Evolutionary conservation across 1,140 invertebrate species (phyloP).

Genomic region (Venturia canescens): DNA sequence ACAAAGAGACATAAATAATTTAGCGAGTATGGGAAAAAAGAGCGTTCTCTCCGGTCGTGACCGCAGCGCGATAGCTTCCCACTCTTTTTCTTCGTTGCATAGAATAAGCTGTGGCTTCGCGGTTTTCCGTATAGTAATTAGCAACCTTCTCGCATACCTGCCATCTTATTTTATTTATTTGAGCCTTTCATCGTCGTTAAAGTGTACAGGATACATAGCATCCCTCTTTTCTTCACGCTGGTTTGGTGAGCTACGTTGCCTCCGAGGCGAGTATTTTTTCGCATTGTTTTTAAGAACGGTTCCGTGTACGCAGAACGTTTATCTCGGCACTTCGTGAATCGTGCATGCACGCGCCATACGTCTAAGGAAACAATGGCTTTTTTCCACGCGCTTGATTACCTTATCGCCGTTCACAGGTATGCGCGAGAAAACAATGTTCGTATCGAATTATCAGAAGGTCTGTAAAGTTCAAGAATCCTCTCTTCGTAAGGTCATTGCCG

Average conservation of each 20-base stretch:
- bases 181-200: background rate
- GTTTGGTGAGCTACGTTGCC: background rate
- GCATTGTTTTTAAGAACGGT: slow-evolving; percentile 11
- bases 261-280: background rate
- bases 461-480: no score
- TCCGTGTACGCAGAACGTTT: background rate
- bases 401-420: background rate
- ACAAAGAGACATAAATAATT: slow-evolving; percentile 41
- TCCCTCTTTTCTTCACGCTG: background rate
- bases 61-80: background rate
- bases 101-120: background rate
- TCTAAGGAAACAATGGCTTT: slow-evolving; percentile 7
- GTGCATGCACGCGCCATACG: slow-evolving; percentile 21
- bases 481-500: background rate
- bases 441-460: no score
- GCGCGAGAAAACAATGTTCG: background rate
- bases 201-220: background rate
- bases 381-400: background rate
- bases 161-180: background rate
- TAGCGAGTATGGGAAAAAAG: slow-evolving; percentile 11
- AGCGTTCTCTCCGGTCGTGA: background rate
- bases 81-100: background rate
- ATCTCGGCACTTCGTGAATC: background rate
- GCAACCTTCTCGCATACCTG: slow-evolving; percentile 10
- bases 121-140: slow-evolving; percentile 21